These are phyloP conservation scores for Coregonus suidteri DNA, from an alignment of 2,797 vertebrate species.

Conservation along the genomic window DNA sequence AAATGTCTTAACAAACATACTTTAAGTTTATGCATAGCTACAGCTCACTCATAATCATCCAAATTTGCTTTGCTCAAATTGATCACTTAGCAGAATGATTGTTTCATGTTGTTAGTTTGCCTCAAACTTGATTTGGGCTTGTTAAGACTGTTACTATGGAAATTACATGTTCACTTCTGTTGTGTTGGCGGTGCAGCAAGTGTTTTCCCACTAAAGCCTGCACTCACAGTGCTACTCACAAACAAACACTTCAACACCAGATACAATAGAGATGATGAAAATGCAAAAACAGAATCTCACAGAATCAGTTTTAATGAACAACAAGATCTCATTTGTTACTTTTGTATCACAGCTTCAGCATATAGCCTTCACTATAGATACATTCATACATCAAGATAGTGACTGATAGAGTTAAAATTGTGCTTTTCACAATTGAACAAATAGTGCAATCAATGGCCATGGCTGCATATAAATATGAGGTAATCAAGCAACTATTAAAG, in stretches of 20 bases:
- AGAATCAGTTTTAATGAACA: not conserved
- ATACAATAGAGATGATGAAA: not conserved
- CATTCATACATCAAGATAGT: not conserved
- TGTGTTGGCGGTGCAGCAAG: conserved; percentile 43
- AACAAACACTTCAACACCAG: not conserved
- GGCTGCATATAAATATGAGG: conserved; percentile 42
- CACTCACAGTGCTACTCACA: not conserved
- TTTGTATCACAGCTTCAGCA: not conserved
- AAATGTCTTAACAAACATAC: not conserved
- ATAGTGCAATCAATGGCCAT: conserved; percentile 49
- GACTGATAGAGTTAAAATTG: conserved; percentile 27
- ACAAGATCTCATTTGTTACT: not conserved
- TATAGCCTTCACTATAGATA: not conserved
- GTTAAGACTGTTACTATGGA: conserved; percentile 61
- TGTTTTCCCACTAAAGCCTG: conserved; percentile 34
- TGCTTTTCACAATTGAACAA: conserved; percentile 39
- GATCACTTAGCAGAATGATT: conserved; percentile 20
- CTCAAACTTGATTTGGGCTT: conserved; percentile 31
- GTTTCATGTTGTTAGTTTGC: conserved; percentile 15
- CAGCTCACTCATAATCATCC: not conserved
- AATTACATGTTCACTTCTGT: conserved; percentile 55
- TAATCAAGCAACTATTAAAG: conserved; percentile 48
- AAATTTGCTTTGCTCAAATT: conserved; percentile 13
- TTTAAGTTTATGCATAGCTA: conserved; percentile 14
- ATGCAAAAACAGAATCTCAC: not conserved